Percentiles rank a stretch among this genome's conserved stretches.
phyloP scores from a whole-genome alignment of 2,113 vertebrate species.

The Talpa occidentalis region DNA sequence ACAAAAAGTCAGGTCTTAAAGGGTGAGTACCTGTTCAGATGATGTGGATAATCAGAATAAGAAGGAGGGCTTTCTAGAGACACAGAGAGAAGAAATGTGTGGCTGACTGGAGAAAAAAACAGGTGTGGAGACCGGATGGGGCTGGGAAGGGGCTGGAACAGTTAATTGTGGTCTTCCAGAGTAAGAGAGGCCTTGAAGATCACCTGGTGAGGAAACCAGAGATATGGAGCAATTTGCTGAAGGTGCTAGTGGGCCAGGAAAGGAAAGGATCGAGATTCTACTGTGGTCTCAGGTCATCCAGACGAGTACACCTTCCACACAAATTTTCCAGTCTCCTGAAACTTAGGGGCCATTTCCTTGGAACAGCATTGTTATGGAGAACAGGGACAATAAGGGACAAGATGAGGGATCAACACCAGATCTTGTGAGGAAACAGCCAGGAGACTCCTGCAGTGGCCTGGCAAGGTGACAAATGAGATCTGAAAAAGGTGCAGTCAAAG shows the following conservation, averaged over 20 bases:
- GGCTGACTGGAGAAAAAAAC: background rate
- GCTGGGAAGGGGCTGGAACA: background rate
- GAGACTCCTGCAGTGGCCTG: slow-evolving; percentile 18
- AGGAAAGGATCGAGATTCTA: background rate
- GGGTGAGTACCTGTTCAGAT: background rate
- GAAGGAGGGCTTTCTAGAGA: background rate
- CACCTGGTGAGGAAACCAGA: slow-evolving; percentile 32
- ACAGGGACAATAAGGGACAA: background rate
- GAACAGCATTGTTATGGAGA: background rate
- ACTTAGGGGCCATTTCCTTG: background rate
- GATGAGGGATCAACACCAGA: background rate
- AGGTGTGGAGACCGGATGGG: background rate
- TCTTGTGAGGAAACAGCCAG: background rate
- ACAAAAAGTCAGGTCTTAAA: background rate
- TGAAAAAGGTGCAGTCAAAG: background rate
- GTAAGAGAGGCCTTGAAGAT: background rate
- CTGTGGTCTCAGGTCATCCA: background rate
- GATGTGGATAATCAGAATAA: background rate
- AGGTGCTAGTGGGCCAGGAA: background rate
- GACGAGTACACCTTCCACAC: background rate
- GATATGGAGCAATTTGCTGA: background rate
- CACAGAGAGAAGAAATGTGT: background rate
- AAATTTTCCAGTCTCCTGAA: background rate
- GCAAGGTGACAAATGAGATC: slow-evolving; percentile 1
- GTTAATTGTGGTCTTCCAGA: slow-evolving; percentile 19